Evolutionary conservation across 2,113 vertebrate genomes (phyloP).

Genomic region (Hyperopisus bebe): DNA sequence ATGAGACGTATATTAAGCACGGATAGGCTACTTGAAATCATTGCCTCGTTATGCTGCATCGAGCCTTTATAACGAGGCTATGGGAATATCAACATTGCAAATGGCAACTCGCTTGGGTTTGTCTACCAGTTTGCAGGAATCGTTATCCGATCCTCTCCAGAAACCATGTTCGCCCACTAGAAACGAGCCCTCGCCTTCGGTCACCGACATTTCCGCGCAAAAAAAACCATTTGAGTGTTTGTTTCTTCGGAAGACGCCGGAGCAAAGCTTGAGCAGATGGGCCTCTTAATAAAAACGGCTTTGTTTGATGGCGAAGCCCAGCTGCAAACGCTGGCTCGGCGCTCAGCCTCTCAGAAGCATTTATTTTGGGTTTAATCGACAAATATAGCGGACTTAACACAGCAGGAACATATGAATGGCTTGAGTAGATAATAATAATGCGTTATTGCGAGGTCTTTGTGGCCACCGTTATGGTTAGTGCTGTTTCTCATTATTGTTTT

Average conservation of each 20-base stretch:
- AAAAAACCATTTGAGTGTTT: not conserved
- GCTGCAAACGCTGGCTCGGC: not conserved
- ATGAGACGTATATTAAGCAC: not conserved
- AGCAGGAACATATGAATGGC: not conserved
- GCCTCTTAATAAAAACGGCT: not conserved
- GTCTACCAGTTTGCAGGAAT: not conserved
- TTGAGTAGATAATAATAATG: not conserved
- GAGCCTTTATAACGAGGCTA: not conserved
- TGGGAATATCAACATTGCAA: not conserved
- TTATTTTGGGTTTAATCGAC: not conserved
- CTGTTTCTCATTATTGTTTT: not conserved
- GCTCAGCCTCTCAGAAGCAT: not conserved
- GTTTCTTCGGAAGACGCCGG: not conserved
- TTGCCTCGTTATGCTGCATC: not conserved
- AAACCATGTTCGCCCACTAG: not conserved
- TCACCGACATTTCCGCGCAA: not conserved
- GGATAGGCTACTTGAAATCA: not conserved
- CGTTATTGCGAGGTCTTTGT: not conserved
- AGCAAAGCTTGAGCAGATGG: not conserved
- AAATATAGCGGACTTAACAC: not conserved
- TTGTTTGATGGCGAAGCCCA: not conserved
- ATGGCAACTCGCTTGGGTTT: not conserved
- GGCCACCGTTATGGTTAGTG: not conserved
- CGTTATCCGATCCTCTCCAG: not conserved
- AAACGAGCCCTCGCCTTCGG: not conserved